Evolutionary conservation across 2,113 vertebrate species (phyloP).

Genomic region (Rhegmatorhina hoffmannsi): DNA sequence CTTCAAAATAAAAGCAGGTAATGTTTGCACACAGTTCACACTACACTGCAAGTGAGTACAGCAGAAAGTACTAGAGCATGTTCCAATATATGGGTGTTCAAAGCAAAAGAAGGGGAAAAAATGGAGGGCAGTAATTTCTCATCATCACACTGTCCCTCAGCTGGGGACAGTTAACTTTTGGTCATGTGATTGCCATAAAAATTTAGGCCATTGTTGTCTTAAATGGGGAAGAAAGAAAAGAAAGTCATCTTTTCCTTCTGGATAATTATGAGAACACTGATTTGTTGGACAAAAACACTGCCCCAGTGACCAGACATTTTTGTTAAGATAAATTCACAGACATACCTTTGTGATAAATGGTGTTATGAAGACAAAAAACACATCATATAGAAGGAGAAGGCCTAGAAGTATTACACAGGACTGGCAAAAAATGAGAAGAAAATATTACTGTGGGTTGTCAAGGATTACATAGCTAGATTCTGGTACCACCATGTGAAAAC

Average conservation of each 20-base stretch:
- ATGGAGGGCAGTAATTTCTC: not conserved
- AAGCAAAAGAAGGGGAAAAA: not conserved
- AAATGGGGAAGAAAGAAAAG: not conserved
- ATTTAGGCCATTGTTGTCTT: not conserved
- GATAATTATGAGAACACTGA: not conserved
- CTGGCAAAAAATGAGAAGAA: constrained; percentile 65
- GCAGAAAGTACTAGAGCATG: not conserved
- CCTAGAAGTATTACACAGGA: constrained; percentile 94
- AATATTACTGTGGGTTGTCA: not conserved
- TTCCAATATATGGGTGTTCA: not conserved
- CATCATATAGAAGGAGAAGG: constrained; percentile 93
- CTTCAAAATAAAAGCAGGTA: not conserved
- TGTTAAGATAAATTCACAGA: not conserved
- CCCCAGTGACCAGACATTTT: not conserved
- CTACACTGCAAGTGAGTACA: not conserved
- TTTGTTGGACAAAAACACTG: not conserved
- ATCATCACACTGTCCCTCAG: not conserved
- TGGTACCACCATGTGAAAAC: not conserved
- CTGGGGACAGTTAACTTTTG: not conserved
- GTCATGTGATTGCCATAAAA: not conserved
- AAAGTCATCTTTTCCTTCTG: not conserved
- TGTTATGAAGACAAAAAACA: constrained; percentile 98
- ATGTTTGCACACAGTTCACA: not conserved
- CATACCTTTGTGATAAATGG: constrained; percentile 95
- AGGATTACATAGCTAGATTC: not conserved